A percentile compares a stretch with the other conserved stretches of the same genome.
These are phyloP conservation scores for Pollenia labialis DNA, from an alignment of 2,888 invertebrate genomes.

Conservation along the genomic window DNA sequence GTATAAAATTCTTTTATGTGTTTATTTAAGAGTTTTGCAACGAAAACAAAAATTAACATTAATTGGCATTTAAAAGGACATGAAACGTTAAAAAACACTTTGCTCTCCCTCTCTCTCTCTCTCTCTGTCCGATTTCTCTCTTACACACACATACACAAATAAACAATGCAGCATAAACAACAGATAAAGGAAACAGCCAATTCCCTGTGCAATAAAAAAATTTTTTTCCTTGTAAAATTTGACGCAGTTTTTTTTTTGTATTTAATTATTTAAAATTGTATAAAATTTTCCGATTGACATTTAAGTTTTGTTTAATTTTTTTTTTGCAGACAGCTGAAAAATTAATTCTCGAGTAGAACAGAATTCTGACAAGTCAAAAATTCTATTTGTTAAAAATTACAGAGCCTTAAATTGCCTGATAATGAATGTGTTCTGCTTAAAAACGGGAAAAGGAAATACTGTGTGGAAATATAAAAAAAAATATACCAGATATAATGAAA, in stretches of 20 bases:
- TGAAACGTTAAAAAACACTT: conserved; percentile 60
- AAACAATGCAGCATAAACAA: conserved; percentile 33
- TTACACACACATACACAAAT: too few relatives aligned
- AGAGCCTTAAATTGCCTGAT: neutral
- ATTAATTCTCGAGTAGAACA: neutral
- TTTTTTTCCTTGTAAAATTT: neutral
- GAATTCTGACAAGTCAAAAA: conserved; percentile 48
- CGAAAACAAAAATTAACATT: conserved; percentile 30
- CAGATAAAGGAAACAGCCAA: conserved; percentile 48
- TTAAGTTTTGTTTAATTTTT: neutral
- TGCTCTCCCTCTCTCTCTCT: neutral
- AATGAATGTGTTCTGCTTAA: conserved; percentile 34
- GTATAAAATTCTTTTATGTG: neutral
- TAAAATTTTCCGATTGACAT: conserved; percentile 52
- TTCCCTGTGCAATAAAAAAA: conserved; percentile 47
- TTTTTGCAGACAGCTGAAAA: conserved; percentile 22
- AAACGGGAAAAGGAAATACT: conserved; percentile 67
- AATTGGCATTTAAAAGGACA: conserved; percentile 69
- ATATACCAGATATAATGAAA: conserved; percentile 30
- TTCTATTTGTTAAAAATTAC: conserved; percentile 36
- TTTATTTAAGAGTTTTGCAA: neutral
- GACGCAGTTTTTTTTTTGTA: conserved; percentile 41
- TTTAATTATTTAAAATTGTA: conserved; percentile 55
- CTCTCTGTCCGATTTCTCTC: too few relatives aligned
- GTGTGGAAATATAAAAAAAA: conserved; percentile 30